Evolutionary conservation across 2,113 vertebrate species (phyloP), one percentile per base, ranked within the genome.

Genomic region (Tetrao urogallus): DNA sequence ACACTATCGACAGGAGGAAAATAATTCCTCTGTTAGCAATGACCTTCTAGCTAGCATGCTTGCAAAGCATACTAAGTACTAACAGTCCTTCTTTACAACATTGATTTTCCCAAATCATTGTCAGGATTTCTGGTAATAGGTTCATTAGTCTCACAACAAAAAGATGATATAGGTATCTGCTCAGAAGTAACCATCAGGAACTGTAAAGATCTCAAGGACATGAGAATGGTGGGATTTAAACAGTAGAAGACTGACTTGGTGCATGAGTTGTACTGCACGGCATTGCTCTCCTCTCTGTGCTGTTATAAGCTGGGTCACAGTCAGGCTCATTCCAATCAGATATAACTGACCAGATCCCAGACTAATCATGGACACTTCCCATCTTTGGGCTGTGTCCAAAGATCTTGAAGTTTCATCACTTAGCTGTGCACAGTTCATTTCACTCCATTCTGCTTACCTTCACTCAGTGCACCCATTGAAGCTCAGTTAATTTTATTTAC

Each of bases 11-110:
- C 57, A 79, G 42, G 54, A 88, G 27, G 36, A 82, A 94, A 92
- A 79, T n/a, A 87, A 91, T 75, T 85, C 20, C 79, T 76, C 43
- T 91, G 43, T 38, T 82, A 92, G 71, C 81, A 82, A 66, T 69
- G 75, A 91, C 88, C 85, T 92, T 82, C 90, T 74, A 89, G 22
- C 10, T 27, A 70, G 43, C 10, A 8, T 8, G 6, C 60, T 73
- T 65, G 13, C 48, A 67, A 77, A 82, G 56, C 61, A 50, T 61
- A 40, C 11, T 40, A 65, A 78, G 28, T 66, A 58, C 58, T 85
- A 78, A 57, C 15, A 79, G 36, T 5, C 66, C 83, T 63, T 36
- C 47, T 81, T 81, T 60, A 47, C 36, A 38, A 60, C 67, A 85
- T 63, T 70, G 54, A 79, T 89, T 94, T 92, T 79, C 36, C 50